Evolutionary conservation across 92 coral and sea anemone genomes (phyloP).

Genomic region (Muricea muricata): DNA sequence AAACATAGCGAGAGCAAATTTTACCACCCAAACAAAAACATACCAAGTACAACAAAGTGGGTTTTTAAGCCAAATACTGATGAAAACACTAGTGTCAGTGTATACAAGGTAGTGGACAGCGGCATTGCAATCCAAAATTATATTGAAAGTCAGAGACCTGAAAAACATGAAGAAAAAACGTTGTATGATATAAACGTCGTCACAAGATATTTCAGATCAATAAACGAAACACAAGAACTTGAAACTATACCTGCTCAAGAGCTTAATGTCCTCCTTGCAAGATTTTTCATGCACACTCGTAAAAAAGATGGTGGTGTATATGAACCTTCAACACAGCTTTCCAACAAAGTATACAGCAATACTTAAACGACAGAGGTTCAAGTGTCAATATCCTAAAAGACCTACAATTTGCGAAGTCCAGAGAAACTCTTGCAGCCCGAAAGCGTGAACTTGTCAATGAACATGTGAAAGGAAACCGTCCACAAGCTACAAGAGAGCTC

Average conservation of each 20-base stretch:
- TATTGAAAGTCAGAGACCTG: too few relatives aligned
- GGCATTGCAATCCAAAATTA: too few relatives aligned
- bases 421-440: constrained; percentile 22
- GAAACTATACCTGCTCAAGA: constrained; percentile 22
- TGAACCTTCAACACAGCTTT: constrained; percentile 57
- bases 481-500: constrained; percentile 49
- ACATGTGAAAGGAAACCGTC: constrained; percentile 53
- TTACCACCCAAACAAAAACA: too few relatives aligned
- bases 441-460: constrained; percentile 19
- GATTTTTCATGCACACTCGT: constrained; percentile 8
- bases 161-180: too few relatives aligned
- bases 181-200: too few relatives aligned
- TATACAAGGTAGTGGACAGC: too few relatives aligned
- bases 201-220: neutral
- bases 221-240: neutral
- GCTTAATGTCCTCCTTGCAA: constrained; percentile 31
- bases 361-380: constrained; percentile 30
- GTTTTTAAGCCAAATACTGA: too few relatives aligned
- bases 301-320: constrained; percentile 54
- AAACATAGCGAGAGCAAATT: too few relatives aligned
- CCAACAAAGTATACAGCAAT: constrained; percentile 57
- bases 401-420: constrained; percentile 39
- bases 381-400: constrained; percentile 40
- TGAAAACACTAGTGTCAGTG: too few relatives aligned
- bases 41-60: too few relatives aligned